These are phyloP conservation scores for Cydia strobilella DNA, from an alignment of 1,140 invertebrate genomes.

Conservation along the genomic window DNA sequence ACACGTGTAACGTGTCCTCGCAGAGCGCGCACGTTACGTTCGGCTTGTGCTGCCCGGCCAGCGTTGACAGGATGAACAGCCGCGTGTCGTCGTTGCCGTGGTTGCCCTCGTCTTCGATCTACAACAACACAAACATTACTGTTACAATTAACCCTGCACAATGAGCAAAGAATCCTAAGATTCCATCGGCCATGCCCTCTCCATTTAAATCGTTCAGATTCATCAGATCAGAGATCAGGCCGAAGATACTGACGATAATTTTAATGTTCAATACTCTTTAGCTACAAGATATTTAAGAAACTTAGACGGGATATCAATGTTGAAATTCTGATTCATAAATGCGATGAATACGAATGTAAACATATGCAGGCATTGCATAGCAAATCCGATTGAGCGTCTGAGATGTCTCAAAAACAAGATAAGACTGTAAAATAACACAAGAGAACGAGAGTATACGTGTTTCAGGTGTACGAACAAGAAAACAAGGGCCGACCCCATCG, in stretches of 20 bases:
- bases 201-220: no score
- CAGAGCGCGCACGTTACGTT: constrained; percentile 94
- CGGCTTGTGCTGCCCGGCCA: constrained; percentile 91
- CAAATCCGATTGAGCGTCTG: constrained; percentile 22
- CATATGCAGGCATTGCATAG: constrained; percentile 6
- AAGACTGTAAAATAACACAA: constrained; percentile 26
- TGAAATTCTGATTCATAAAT: constrained; percentile 12
- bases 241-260: neutral
- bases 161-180: no score
- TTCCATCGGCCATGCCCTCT: no score
- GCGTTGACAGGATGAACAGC: constrained; percentile 94
- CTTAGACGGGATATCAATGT: constrained; percentile 6
- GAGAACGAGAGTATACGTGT: constrained; percentile 21
- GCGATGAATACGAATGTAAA: constrained; percentile 19
- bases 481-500: constrained; percentile 44
- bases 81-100: constrained; percentile 98
- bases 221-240: no score
- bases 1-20: constrained; percentile 92
- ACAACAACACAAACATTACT: constrained; percentile 75
- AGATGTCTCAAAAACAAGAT: constrained; percentile 25
- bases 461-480: constrained; percentile 36
- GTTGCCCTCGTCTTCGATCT: constrained; percentile 98
- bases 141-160: neutral
- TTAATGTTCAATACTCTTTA: neutral
- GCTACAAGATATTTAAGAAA: neutral